Evolutionary conservation across 2,888 invertebrate genomes (phyloP).

Genomic region (Phoenoteleia sp.): DNA sequence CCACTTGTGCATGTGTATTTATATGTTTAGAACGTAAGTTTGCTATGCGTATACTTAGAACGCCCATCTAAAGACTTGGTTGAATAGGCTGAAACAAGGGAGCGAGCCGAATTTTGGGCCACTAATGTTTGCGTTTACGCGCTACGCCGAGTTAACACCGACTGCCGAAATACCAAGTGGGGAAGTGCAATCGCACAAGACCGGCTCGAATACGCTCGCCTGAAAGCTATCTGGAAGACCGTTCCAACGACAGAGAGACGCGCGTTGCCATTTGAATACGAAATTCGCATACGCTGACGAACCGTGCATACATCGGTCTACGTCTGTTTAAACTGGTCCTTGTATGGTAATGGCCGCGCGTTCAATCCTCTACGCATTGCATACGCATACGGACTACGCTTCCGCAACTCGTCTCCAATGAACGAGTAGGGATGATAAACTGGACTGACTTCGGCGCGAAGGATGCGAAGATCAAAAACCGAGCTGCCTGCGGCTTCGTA

Average conservation of each 20-base stretch:
- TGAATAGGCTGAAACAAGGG: slow-evolving; percentile 38
- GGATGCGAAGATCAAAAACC: slow-evolving; percentile 68
- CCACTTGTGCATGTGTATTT: slow-evolving; percentile 6
- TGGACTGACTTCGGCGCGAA: slow-evolving; percentile 60
- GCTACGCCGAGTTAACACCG: slow-evolving; percentile 77
- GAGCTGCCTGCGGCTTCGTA: slow-evolving; percentile 47
- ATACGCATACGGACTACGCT: slow-evolving; percentile 57
- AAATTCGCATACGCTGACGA: slow-evolving; percentile 85
- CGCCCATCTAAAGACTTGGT: too few relatives aligned
- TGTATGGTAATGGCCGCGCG: slow-evolving; percentile 83
- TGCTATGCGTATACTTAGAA: slow-evolving; percentile 27
- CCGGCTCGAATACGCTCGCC: slow-evolving; percentile 73
- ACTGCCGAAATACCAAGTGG: slow-evolving; percentile 78
- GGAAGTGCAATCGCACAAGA: slow-evolving; percentile 77
- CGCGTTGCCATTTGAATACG: slow-evolving; percentile 84
- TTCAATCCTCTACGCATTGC: slow-evolving; percentile 59
- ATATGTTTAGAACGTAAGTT: slow-evolving; percentile 4
- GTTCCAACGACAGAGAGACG: slow-evolving; percentile 72
- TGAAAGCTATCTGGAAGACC: slow-evolving; percentile 78
- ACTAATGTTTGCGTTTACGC: slow-evolving; percentile 79
- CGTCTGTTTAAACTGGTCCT: slow-evolving; percentile 85
- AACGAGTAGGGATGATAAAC: slow-evolving; percentile 68
- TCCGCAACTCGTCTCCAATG: slow-evolving; percentile 48
- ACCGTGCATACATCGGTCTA: slow-evolving; percentile 85
- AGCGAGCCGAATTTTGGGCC: slow-evolving; percentile 24